phyloP scores from a whole-genome alignment of 1,140 invertebrate genomes.

The Aphaenogaster floridana region DNA sequence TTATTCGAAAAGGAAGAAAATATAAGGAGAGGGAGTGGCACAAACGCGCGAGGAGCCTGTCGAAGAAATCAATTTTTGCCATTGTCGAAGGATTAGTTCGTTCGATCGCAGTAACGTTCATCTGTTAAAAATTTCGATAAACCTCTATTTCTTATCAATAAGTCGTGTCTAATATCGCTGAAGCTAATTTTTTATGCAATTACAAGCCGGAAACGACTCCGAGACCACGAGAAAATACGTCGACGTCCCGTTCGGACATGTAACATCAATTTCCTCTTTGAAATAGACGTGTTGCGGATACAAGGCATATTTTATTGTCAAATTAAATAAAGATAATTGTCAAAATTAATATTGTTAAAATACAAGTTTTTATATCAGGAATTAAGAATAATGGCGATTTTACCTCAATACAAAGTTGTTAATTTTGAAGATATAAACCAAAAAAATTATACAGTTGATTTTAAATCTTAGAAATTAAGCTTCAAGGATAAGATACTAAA shows the following conservation, averaged over 20 bases:
- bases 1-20: slow-evolving; percentile 57
- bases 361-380: not conserved
- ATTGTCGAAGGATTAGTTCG: slow-evolving; percentile 12
- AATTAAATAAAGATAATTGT: not conserved
- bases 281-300: not conserved
- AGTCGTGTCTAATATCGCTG: not conserved
- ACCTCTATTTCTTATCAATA: not conserved
- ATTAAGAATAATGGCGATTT: slow-evolving; percentile 10
- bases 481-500: not conserved
- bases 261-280: slow-evolving; percentile 17
- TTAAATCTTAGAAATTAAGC: not conserved
- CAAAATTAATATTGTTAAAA: not conserved
- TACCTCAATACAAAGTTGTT: not conserved
- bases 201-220: not conserved
- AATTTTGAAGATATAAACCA: not conserved
- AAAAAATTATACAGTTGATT: not conserved
- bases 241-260: not conserved
- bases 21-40: slow-evolving; percentile 1
- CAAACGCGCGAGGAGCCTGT: slow-evolving; percentile 28
- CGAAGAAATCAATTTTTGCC: slow-evolving; percentile 58
- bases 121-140: slow-evolving; percentile 33
- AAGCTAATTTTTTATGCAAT: slow-evolving; percentile 41
- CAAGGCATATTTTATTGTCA: no score
- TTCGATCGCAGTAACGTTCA: not conserved
- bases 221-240: not conserved